Conservation (phyloP, 2,888 invertebrate species). For the Brachypalpus laphriformis region DNA sequence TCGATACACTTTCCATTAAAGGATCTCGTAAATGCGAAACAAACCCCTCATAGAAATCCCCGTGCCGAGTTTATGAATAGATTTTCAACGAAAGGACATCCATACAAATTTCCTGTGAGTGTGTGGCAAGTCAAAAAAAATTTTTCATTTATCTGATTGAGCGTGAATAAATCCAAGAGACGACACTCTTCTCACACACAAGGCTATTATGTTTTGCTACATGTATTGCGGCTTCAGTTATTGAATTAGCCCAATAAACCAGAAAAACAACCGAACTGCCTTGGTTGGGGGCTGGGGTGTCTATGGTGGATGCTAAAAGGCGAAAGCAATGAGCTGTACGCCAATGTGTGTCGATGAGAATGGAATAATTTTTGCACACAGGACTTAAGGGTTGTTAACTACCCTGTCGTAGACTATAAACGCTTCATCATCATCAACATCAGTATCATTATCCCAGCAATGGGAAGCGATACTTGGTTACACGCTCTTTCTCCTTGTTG, state of each 20-base stretch:
- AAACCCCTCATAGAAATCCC: conserved; percentile 14
- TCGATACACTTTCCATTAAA: conserved; percentile 82
- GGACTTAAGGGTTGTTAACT: conserved; percentile 74
- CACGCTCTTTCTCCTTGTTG: conserved; percentile 28
- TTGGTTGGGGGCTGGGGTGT: conserved; percentile 54
- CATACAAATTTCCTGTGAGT: conserved; percentile 52
- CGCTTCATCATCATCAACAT: conserved; percentile 72
- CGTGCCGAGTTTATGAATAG: conserved; percentile 49
- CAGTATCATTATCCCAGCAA: conserved; percentile 69
- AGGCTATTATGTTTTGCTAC: conserved; percentile 67
- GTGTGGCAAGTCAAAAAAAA: conserved; percentile 55
- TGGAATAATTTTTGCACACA: conserved; percentile 72
- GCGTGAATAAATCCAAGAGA: conserved; percentile 79
- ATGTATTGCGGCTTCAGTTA: conserved; percentile 79
- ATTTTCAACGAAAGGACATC: conserved; percentile 58
- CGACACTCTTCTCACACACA: conserved; percentile 66
- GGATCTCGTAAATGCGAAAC: conserved; percentile 79
- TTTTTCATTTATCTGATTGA: conserved; percentile 81
- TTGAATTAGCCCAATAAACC: conserved; percentile 83
- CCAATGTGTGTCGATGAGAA: conserved; percentile 76
- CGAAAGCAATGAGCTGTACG: conserved; percentile 77
- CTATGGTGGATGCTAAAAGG: conserved; percentile 57
- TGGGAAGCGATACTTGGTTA: conserved; percentile 48
- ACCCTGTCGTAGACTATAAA: conserved; percentile 69
- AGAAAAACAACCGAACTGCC: conserved; percentile 81